phyloP scores from a whole-genome alignment of 64 coral and sea anemone genomes.

The Dendronephthya gigantea region DNA sequence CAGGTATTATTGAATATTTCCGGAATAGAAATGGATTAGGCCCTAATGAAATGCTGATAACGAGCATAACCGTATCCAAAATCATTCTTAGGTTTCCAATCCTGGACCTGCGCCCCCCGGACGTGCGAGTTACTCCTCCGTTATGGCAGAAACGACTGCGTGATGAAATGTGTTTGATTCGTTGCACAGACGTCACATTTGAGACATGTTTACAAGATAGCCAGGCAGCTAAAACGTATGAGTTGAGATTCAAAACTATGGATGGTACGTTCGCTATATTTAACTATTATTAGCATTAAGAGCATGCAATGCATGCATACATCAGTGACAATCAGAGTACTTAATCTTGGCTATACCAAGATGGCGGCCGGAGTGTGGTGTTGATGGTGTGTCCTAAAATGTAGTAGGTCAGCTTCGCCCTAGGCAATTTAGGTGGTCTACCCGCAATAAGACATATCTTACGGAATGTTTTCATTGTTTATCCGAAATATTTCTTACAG shows the following conservation, averaged over 20 bases:
- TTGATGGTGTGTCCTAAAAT: too few relatives aligned
- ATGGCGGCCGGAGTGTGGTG: too few relatives aligned
- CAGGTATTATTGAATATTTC: constrained; percentile 38
- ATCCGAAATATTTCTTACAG: constrained; percentile 23
- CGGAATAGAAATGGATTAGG: too few relatives aligned
- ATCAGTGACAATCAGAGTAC: too few relatives aligned
- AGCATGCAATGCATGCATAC: too few relatives aligned
- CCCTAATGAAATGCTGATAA: too few relatives aligned
- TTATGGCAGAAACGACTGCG: constrained; percentile 84
- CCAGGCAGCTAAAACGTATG: constrained; percentile 34
- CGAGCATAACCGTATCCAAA: not conserved
- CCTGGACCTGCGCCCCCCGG: constrained; percentile 52
- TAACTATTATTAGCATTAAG: too few relatives aligned
- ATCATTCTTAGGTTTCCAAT: constrained; percentile 64
- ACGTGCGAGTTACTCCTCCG: not conserved
- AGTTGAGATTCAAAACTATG: constrained; percentile 69
- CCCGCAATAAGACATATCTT: too few relatives aligned
- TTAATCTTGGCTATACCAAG: too few relatives aligned
- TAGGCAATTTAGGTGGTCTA: too few relatives aligned
- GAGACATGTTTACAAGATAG: constrained; percentile 46
- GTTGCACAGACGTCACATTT: constrained; percentile 60
- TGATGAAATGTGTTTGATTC: constrained; percentile 50
- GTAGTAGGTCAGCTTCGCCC: too few relatives aligned
- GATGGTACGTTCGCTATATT: constrained; percentile 36
- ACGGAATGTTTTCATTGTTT: too few relatives aligned